Evolutionary conservation across 2,888 invertebrate species (phyloP), one percentile per base, ranked within the genome.

Genomic region (Amphipoea oculea): DNA sequence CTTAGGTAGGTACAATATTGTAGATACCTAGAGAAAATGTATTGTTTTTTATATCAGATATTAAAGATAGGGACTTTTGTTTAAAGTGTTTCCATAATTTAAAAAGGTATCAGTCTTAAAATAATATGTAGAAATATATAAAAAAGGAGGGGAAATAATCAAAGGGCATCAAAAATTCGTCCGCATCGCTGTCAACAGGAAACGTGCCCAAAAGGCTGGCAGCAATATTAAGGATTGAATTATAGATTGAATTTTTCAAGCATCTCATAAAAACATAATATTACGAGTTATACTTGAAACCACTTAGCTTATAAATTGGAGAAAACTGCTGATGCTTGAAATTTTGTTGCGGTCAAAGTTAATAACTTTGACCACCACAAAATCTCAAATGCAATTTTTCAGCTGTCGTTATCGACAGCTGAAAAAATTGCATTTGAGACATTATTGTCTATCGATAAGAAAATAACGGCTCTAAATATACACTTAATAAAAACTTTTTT

Each of bases 41-140:
- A 63, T 75, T 63, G 7, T 66, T 67, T 81, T 57, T 67, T 45
- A 14, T 42, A n/a, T 20, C 4, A 57, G 65, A 66, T 73, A 42
- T 66, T 42, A 51, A 29, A 29, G 29, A 29, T 29, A 29, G 29
- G 29, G 29, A 29, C 29, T 29, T 29, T 29, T 29, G 1, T 29
- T 29, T 29, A 0, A 29, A 29, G 29, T 29, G 29, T 29, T 29
- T 29, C 29, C 29, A 29, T 29, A 29, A 29, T 29, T 29, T 29
- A 29, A 29, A 29, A 29, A 29, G 29, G 29, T 29, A 29, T 29
- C 29, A 29, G 29, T 29, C 29, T 29, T 29, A 29, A 29, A 29
- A 29, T 29, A 29, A 29, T 29, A 29, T 29, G 29, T 29, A 29
- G 1, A 29, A 29, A 1, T 29, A 29, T 29, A 29, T 29, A 29